Base-by-base conservation (phyloP, 2,888 invertebrate genomes). In the Amblyjoppa proteus region DNA sequence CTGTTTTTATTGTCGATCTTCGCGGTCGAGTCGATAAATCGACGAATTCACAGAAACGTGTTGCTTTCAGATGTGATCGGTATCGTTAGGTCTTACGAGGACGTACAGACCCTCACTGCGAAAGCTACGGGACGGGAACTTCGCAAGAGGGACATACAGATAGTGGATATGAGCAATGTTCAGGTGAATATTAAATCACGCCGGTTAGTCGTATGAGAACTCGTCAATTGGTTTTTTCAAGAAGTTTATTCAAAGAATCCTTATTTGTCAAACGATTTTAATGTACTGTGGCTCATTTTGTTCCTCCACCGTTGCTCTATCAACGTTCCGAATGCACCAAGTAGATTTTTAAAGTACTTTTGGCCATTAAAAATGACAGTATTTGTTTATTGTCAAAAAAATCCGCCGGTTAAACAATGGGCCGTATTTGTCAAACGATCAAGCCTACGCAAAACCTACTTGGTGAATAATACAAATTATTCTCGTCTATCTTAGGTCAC, bases 91-190 rank as follows among this genome's bases (percentile, higher is more conserved):
- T 95, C 95, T 9, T 95, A 95, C 0, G 95, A 96, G 0, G 98
- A 99, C 82, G 83, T 98, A 0, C 95, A 96, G 90, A 96, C 96
- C 2, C 95, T 99, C 31, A 96, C 96, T 2, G 96, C 97, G 0
- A 96, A 95, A 89, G 95, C 96, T 76, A 96, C 97, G 0, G 97
- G 98, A 81, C 97, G 96, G 90, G 97, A 99, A 92, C 95, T 99
- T 76, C 97, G 96, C 90, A 99, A 99, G 93, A 96, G 98, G 79
- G 99, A 99, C 88, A 90, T 99, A 4, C 96, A 96, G 3, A 93
- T 99, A 4, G 97, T 99, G 0, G 99, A 99, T 94, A 96, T 97
- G 85, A 96, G 97, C 20, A 97, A 97, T 79, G 96, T 96, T 56
- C 96, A 97, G 84, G 96, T 97, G 92, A 94, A 93, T 90, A 84